A percentile compares a stretch with the other conserved stretches of the same genome.
Conservation (phyloP, 2,797 vertebrate species). For the Chelidonichthys spinosus region DNA sequence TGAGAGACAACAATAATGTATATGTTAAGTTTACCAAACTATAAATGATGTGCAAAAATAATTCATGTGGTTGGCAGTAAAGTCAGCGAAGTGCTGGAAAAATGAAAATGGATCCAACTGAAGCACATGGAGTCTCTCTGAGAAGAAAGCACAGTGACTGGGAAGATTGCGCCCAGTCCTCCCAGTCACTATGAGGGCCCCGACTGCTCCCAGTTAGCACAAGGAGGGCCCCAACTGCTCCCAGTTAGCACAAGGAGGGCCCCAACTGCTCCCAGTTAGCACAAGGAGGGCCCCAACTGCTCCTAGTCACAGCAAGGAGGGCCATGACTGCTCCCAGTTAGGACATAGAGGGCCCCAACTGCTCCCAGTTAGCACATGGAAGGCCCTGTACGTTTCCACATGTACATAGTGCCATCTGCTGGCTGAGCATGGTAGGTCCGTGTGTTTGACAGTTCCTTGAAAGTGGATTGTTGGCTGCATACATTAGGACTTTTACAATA, state of each 20-base stretch:
- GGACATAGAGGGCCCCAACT: too few species aligned
- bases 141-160: neutral
- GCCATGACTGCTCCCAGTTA: neutral
- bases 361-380: too few species aligned
- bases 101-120: neutral
- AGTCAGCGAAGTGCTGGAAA: too few species aligned
- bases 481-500: neutral
- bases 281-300: neutral
- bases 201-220: neutral
- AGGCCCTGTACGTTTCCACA: neutral
- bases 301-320: neutral
- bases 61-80: neutral
- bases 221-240: neutral
- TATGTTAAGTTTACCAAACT: neutral
- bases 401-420: slow-evolving; percentile 59
- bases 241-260: neutral
- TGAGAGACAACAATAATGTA: neutral
- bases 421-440: neutral
- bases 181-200: neutral
- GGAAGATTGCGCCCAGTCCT: neutral
- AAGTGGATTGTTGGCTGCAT: neutral
- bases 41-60: neutral
- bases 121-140: neutral
- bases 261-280: neutral
- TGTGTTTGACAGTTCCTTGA: neutral